Conservation (phyloP, 2,888 invertebrate species). For the Catonia carolina region DNA sequence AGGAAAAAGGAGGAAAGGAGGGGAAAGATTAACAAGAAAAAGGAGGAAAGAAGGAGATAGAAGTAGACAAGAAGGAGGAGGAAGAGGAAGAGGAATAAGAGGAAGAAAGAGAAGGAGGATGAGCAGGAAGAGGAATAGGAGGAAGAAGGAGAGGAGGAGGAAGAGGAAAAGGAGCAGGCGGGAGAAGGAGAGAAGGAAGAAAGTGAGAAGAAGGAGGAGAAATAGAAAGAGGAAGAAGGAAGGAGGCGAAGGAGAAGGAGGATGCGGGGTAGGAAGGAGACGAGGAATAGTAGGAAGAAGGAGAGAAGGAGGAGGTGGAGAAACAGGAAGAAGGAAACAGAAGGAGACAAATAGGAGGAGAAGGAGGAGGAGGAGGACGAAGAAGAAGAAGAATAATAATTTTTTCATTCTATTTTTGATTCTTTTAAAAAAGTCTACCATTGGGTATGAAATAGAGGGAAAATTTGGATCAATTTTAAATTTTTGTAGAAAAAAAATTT, state of each 20-base stretch:
- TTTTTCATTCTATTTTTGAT: too few species aligned
- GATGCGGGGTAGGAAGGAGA: background rate
- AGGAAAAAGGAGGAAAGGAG: background rate
- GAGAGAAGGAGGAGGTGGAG: too few species aligned
- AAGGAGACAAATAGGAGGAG: too few species aligned
- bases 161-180: background rate
- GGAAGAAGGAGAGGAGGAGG: background rate
- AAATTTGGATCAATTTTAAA: too few species aligned
- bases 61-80: background rate
- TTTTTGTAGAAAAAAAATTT: too few species aligned
- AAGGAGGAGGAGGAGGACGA: too few species aligned
- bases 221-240: background rate
- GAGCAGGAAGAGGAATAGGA: background rate
- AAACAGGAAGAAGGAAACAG: too few species aligned
- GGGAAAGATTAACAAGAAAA: background rate
- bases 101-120: conserved; percentile 7
- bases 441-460: too few species aligned
- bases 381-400: too few species aligned
- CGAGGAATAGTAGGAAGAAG: too few species aligned
- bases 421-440: too few species aligned
- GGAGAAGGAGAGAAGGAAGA: background rate
- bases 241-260: background rate
- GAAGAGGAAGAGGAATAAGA: conserved; percentile 1
- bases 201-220: background rate
- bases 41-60: background rate